Evolutionary conservation across 2,113 vertebrate genomes (phyloP), one percentile per base, ranked within the genome.

Genomic region (Spermophilus dauricus): DNA sequence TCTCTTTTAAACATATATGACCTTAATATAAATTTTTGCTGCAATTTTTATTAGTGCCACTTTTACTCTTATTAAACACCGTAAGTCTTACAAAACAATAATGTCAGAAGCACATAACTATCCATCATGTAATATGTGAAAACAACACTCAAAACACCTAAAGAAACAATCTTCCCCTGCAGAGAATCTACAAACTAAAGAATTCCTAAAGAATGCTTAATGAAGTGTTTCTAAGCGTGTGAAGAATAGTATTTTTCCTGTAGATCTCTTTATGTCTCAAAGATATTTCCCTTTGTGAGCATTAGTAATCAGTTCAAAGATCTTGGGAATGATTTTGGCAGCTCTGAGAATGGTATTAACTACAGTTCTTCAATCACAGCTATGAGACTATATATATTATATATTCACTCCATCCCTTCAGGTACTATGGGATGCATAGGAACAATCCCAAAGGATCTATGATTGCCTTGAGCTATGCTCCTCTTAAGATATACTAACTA

Each of bases 161-260:
- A 82, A 63, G 53, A 83, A 80, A 89, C 16, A 45, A 30, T 93
- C 37, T 88, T 93, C 30, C 13, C 63, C 28, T 72, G 32, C 1
- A 45, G 86, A 89, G 12, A 91, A 51, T 76, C 78, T 93, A 84
- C 34, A 45, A 65, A 78, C 17, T 90, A 53, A 78, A 96, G 32
- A 26, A 32, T 67, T 77, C 32, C n/a, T 87, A 70, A 85, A 72
- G 14, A 88, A 83, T 42, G 39, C 6, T 85, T 73, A 90, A 67
- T 69, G 32, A 93, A 58, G 30, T 89, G 42, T 83, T 94, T 87
- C 89, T 42, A 91, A 94, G 53, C 24, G 42, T 90, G 18, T 48
- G 12, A 92, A 51, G 10, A 45, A 77, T 4, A 84, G 8, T 22
- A 72, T 75, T 85, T 96, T 94, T 45, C n/a, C 24, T 63, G 11